Evolutionary conservation across 1,140 invertebrate species (phyloP), one percentile per base, ranked within the genome.

Genomic region (Drosophila kurseongensis): DNA sequence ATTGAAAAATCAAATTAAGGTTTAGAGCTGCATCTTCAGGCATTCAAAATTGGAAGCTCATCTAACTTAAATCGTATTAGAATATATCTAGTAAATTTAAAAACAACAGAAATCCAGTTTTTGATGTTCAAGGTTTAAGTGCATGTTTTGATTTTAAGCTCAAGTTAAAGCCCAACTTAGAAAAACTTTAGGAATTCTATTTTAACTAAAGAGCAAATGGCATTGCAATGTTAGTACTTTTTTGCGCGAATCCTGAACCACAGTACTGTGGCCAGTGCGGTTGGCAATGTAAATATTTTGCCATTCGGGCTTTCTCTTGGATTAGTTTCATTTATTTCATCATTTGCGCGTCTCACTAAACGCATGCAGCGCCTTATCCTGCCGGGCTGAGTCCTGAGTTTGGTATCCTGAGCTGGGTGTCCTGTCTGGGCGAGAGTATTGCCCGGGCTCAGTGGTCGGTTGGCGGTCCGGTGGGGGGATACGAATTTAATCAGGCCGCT

Each of bases 261-360:
- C 47, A 66, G 62, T 82, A 68, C 69, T 48, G 45, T 74, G 67
- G 69, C 42, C n/a, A 67, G 14, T 68, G 79, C 56, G 58, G 58
- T 59, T 80, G 84, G 52, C 80, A 89, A 88, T 89, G 85, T 89
- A 90, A 89, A 89, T 90, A 89, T 89, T 88, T 89, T 84, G 85
- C 77, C 68, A 90, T 78, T 89, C 72, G 77, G 85, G 80, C 85
- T 84, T 89, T 89, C 80, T 89, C 86, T 89, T 72, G 84, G 84
- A 88, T 88, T 88, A 88, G 84, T 88, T 88, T 89, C 84, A 79
- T 89, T 89, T 89, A 89, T 89, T 89, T 89, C 84, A 84, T 83
- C 83, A 88, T 88, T 88, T 88, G 79, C 75, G 75, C 83, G 60
- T 66, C 79, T 77, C 80, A 88, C 83, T 79, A 88, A 88, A 88